Base-by-base conservation (phyloP, 2,888 invertebrate genomes). In the Drosophila nr. perissopoda region DNA sequence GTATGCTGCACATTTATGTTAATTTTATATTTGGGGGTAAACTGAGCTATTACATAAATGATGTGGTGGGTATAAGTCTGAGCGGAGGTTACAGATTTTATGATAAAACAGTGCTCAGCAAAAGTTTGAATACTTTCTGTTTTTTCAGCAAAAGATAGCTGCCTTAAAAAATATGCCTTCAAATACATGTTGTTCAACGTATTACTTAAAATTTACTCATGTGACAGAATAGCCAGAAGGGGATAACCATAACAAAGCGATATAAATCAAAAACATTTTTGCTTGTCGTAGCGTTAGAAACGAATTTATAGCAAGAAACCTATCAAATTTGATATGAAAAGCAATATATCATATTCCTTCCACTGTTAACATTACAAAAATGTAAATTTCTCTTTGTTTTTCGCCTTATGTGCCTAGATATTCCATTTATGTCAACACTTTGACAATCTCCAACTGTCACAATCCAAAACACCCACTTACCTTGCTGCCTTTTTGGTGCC, bases 361-460 rank as follows among this genome's bases (percentile, higher is more conserved):
- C 40, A 25, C 33, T 29, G 1, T 8, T 34, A n/a, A 21, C 42
- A 57, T 57, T 18, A 21, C 36, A 53, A 40, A 40, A 57, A 68
- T 68, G 68, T 34, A 69, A 68, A 68, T 68, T 57, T 33, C 40
- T 29, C 18, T 38, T 51, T 51, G 69, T 70, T 53, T 53, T 46
- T 33, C 8, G 29, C 7, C 21, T 27, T 29, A 21, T 59, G 25
- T 29, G 34, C 40, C 21, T 4, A 13, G 31, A 34, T 34, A 68
- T 70, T 52, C 53, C 70, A 46, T 70, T 70, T 54, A 21, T 65
- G 74, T 75, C 70, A 75, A 76, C 64, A 75, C 60, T 61, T 66
- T 63, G 25, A 57, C 42, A 64, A 60, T 74, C 63, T 54, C 65
- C 79, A 72, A 67, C 76, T 78, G 78, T 78, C 78, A 68, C 64